These are phyloP conservation scores for Ichneumoninae sp. DNA, from an alignment of 2,888 invertebrate species.

Conservation along the genomic window DNA sequence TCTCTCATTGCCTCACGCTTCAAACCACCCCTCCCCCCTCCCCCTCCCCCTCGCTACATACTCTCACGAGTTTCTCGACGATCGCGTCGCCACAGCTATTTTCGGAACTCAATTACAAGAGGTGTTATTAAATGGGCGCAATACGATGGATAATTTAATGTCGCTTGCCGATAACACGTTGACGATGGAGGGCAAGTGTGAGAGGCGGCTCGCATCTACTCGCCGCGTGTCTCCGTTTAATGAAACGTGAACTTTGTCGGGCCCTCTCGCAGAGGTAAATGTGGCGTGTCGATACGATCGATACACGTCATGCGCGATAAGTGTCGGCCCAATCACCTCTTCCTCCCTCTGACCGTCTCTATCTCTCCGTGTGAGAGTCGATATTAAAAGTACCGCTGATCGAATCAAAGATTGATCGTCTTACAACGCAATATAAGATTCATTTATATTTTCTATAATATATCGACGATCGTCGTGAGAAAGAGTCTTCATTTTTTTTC, in stretches of 20 bases:
- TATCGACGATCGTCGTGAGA: slow-evolving; percentile 77
- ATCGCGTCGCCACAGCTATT: slow-evolving; percentile 57
- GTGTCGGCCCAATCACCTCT: slow-evolving; percentile 43
- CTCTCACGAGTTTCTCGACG: slow-evolving; percentile 46
- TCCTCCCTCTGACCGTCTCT: background rate
- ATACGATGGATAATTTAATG: slow-evolving; percentile 63
- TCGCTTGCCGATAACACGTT: slow-evolving; percentile 60
- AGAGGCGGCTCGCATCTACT: slow-evolving; percentile 20
- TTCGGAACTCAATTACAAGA: slow-evolving; percentile 68
- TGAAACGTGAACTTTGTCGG: slow-evolving; percentile 62
- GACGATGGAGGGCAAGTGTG: slow-evolving; percentile 39
- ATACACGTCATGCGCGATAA: slow-evolving; percentile 69
- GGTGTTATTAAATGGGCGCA: slow-evolving; percentile 68
- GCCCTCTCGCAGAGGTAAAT: slow-evolving; percentile 55
- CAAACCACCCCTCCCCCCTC: slow-evolving; percentile 65
- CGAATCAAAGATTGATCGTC: slow-evolving; percentile 56
- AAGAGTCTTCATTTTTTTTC: slow-evolving; percentile 70
- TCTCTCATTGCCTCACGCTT: slow-evolving; percentile 63
- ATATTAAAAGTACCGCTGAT: slow-evolving; percentile 34
- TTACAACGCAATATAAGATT: slow-evolving; percentile 34
- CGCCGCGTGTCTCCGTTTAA: slow-evolving; percentile 66
- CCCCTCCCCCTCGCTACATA: slow-evolving; percentile 70
- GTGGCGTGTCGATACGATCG: slow-evolving; percentile 68
- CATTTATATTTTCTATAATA: slow-evolving; percentile 6
- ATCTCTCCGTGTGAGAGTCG: slow-evolving; percentile 21